Evolutionary conservation across 2,113 vertebrate species (phyloP).

Genomic region (Hucho hucho): DNA sequence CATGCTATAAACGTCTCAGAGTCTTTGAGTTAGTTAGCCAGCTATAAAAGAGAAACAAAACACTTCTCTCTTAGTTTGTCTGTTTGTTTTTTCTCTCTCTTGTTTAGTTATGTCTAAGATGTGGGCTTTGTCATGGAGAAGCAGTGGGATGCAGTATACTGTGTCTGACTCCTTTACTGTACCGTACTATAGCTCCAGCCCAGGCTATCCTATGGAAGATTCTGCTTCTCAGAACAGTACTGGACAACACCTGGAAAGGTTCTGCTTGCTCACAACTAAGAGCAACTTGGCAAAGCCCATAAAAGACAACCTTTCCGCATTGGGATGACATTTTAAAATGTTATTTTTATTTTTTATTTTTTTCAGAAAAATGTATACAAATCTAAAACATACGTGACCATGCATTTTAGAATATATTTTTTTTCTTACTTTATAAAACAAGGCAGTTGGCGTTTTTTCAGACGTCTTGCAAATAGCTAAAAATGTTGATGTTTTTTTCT

Average conservation of each 20-base stretch:
- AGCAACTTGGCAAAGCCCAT: neutral
- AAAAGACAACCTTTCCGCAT: conserved; percentile 4
- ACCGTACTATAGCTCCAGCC: neutral
- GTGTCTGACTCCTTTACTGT: neutral
- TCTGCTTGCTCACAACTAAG: neutral
- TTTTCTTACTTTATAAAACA: conserved; percentile 57
- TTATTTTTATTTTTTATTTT: conserved; percentile 25
- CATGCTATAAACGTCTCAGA: conserved; percentile 54
- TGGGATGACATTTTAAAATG: conserved; percentile 31
- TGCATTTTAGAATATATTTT: conserved; percentile 42
- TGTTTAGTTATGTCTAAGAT: conserved; percentile 18
- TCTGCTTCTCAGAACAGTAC: neutral
- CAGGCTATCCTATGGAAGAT: conserved; percentile 16
- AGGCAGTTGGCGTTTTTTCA: conserved; percentile 61
- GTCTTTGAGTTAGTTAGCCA: conserved; percentile 43
- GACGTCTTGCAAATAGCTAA: conserved; percentile 62
- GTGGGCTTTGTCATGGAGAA: conserved; percentile 2
- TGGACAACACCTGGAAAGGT: neutral
- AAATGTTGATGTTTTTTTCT: conserved; percentile 30
- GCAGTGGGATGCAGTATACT: neutral
- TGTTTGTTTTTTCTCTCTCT: conserved; percentile 18
- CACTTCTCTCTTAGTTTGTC: conserved; percentile 30
- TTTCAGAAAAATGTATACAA: conserved; percentile 49
- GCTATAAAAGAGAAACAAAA: conserved; percentile 45
- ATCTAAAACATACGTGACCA: conserved; percentile 60